These are phyloP conservation scores for Arremon aurantiirostris DNA, from an alignment of 2,797 vertebrate genomes.

Conservation along the genomic window DNA sequence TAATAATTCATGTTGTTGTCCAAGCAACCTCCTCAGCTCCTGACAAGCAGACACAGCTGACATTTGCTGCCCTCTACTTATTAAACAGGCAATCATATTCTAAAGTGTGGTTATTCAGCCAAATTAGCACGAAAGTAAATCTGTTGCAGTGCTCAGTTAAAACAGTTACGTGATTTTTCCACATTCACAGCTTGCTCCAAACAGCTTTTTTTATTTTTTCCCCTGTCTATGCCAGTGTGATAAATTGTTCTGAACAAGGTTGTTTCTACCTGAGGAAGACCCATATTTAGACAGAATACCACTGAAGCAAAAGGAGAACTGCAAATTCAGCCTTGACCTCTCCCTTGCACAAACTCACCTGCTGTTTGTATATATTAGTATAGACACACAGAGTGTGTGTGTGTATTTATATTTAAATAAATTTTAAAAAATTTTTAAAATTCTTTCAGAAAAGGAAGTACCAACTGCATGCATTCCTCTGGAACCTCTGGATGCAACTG, in stretches of 20 bases:
- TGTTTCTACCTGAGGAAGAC: neutral
- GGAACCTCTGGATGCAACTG: neutral
- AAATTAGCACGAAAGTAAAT: neutral
- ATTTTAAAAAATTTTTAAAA: neutral
- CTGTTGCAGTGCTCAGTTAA: neutral
- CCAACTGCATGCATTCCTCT: neutral
- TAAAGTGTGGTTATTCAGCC: neutral
- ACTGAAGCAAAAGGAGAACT: neutral
- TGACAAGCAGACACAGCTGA: constrained; percentile 23
- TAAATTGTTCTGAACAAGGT: neutral
- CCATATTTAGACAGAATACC: neutral
- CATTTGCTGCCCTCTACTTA: constrained; percentile 57
- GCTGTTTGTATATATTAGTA: no score
- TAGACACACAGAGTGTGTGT: neutral
- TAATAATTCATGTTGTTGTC: neutral
- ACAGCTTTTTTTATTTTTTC: neutral
- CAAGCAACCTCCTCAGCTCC: neutral
- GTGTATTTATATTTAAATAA: neutral
- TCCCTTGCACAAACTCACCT: neutral
- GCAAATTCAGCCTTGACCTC: neutral
- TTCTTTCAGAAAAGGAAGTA: neutral
- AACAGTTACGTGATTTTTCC: neutral
- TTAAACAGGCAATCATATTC: constrained; percentile 22
- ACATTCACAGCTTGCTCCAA: neutral
- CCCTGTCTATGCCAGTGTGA: neutral